Evolutionary conservation across 2,888 invertebrate species (phyloP).

Genomic region (Amiota minor): DNA sequence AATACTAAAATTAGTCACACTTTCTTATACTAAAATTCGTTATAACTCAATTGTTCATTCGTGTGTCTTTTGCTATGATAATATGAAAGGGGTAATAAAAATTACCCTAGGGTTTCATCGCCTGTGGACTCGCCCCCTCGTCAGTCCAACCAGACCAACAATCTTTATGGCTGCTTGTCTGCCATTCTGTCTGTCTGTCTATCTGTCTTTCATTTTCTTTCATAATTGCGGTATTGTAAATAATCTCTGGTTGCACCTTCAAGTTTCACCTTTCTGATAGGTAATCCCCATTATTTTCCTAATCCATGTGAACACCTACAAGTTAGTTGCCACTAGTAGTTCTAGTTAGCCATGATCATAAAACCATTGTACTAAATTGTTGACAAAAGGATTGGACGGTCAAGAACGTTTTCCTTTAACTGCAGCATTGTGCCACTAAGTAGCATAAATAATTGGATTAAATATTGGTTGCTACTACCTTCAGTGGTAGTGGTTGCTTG

Average conservation of each 20-base stretch:
- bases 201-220: conserved; percentile 1
- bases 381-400: conserved; percentile 36
- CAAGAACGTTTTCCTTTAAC: neutral
- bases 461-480: conserved; percentile 24
- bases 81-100: no score
- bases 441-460: conserved; percentile 63
- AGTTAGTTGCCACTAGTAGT: conserved; percentile 20
- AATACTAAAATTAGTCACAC: conserved; percentile 51
- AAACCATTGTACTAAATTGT: conserved; percentile 6
- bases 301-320: conserved; percentile 63
- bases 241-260: conserved; percentile 56
- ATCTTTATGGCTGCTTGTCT: conserved; percentile 35
- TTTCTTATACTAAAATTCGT: conserved; percentile 4
- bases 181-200: neutral
- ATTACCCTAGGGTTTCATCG: no score
- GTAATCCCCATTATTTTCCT: conserved; percentile 28
- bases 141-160: no score
- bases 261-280: neutral
- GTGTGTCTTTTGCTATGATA: neutral
- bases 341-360: conserved; percentile 14
- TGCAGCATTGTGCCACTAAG: conserved; percentile 32
- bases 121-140: no score
- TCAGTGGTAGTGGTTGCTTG: neutral
- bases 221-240: conserved; percentile 68
- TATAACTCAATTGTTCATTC: conserved; percentile 18